These are phyloP conservation scores for Madoqua kirkii DNA, from an alignment of 2,113 vertebrate genomes.

Conservation along the genomic window DNA sequence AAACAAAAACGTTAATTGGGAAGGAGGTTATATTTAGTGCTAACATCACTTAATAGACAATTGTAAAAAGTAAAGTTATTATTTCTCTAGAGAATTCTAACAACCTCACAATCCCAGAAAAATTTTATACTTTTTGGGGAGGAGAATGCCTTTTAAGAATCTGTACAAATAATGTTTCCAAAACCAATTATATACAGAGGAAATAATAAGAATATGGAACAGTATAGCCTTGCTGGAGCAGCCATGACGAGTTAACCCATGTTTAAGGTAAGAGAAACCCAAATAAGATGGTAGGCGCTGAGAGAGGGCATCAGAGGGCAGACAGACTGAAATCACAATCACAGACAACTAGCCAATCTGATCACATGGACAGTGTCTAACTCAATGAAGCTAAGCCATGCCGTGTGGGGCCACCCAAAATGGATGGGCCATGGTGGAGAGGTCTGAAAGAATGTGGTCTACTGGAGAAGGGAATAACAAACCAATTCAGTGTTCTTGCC, in stretches of 20 bases:
- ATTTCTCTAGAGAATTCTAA: background rate
- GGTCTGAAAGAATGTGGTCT: background rate
- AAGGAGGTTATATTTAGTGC: background rate
- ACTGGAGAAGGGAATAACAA: background rate
- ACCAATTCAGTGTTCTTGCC: background rate
- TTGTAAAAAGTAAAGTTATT: background rate
- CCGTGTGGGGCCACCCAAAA: too few species aligned
- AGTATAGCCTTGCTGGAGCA: background rate
- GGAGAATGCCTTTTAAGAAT: background rate
- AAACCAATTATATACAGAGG: background rate
- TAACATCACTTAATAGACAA: background rate
- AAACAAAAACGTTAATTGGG: background rate
- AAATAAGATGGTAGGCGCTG: fast-evolving
- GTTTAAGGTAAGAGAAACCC: background rate
- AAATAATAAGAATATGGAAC: background rate
- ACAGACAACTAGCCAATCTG: background rate
- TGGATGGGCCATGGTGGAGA: background rate
- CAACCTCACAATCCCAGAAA: background rate
- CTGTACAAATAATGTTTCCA: background rate
- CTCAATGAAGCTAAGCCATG: background rate
- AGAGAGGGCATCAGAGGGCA: background rate
- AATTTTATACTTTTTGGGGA: background rate
- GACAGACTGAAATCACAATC: background rate
- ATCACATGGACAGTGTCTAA: background rate
- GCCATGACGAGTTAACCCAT: background rate